phyloP scores from a whole-genome alignment of 2,113 vertebrate species.

The Alethe diademata region DNA sequence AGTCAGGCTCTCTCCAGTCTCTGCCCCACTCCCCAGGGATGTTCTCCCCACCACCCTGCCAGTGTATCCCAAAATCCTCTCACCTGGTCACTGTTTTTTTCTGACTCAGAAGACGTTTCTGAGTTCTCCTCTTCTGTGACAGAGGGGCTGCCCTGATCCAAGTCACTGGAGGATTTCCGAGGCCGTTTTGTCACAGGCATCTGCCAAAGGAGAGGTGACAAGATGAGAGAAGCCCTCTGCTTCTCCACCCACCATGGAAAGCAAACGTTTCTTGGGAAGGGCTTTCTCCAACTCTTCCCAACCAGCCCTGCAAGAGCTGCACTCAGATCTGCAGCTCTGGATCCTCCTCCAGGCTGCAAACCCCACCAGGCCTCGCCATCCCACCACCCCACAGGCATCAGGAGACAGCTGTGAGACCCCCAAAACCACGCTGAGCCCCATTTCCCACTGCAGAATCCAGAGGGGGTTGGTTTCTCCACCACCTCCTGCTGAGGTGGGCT shows the following conservation, averaged over 20 bases:
- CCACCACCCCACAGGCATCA: not conserved
- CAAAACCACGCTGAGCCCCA: rapidly evolving
- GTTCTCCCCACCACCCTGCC: not conserved
- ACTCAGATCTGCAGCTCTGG: not conserved
- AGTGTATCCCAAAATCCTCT: rapidly evolving
- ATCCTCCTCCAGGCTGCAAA: not conserved
- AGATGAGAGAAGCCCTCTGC: not conserved
- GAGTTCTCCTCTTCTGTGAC: constrained; percentile 89
- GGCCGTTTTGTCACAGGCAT: constrained; percentile 79
- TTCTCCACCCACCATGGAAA: not conserved
- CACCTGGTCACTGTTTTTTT: constrained; percentile 96
- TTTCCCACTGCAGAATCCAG: not conserved
- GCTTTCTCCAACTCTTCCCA: not conserved
- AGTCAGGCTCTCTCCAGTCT: too few relatives aligned
- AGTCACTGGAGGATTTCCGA: constrained; percentile 88
- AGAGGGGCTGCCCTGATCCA: constrained; percentile 85
- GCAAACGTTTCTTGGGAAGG: rapidly evolving
- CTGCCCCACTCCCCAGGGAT: not conserved
- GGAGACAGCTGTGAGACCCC: not conserved
- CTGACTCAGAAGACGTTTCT: constrained; percentile 87
- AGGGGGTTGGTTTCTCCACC: not conserved
- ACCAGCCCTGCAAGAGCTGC: not conserved
- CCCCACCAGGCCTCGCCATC: rapidly evolving
- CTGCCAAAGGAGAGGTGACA: not conserved
- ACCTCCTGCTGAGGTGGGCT: rapidly evolving